Evolutionary conservation across 2,888 invertebrate genomes (phyloP), one percentile per base, ranked within the genome.

Genomic region (Dermolepida albohirtum): DNA sequence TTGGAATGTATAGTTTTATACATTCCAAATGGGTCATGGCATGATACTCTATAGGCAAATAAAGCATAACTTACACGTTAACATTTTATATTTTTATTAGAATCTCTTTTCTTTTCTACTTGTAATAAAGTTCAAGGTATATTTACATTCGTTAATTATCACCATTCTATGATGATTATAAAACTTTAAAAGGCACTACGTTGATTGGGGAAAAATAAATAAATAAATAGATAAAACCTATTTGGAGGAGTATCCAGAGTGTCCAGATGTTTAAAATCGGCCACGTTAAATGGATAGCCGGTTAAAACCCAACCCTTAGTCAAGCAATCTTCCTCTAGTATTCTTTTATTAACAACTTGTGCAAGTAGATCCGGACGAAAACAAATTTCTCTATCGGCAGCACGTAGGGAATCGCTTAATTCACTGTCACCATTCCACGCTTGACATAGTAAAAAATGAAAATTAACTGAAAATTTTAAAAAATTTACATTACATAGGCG

Each of bases 301-400:
- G 86, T 87, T 69, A 91, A 75, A 12, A 90, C 86, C 89, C 89
- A 91, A 0, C 90, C 90, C 44, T 84, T 81, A 52, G 85, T 84
- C 11, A 89, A 75, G 75, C 89, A 89, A 71, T 90, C 89, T 78
- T 86, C 76, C 70, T 82, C 77, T 27, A 84, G 76, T 49, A 87
- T 75, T 67, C 84, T 76, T 74, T 82, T 80, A 78, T 86, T 80
- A n/a, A 82, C 69, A n/a, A 83, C 76, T 73, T 81, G 74, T 5
- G 77, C 74, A 17, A 83, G 73, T 14, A 83, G 73, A 55, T 82
- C 79, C 0, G 83, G 80, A 72, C 81, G 79, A 64, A 80, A 79
- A 66, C 81, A 82, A 2, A 78, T 80, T 67, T 78, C 76, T 12
- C 80, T 79, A 29, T 77, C 77, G 57, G 78, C 80, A n/a, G 73